A percentile compares a stretch with the other conserved stretches of the same genome.
Conservation (phyloP, 2,888 invertebrate species). For the Philereme vetulata region DNA sequence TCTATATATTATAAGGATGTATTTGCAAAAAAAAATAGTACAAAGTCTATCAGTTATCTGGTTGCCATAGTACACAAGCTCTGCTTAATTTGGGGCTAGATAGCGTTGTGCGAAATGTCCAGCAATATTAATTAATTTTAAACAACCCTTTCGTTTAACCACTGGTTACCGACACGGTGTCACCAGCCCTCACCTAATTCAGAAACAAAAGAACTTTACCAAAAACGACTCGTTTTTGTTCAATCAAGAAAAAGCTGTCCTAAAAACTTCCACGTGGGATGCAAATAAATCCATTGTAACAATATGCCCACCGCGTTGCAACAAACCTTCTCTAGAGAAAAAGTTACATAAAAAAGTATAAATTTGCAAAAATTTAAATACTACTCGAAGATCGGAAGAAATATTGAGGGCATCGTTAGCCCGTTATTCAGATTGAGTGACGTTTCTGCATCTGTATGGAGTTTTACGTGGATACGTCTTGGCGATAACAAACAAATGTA, state of each 20-base stretch:
- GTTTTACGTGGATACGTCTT: slow-evolving; percentile 40
- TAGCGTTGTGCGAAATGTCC: too few species aligned
- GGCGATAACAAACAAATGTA: not conserved
- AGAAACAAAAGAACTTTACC: slow-evolving; percentile 57
- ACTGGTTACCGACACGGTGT: slow-evolving; percentile 33
- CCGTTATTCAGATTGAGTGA: slow-evolving; percentile 69
- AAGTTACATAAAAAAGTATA: slow-evolving; percentile 35
- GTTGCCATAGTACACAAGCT: too few species aligned
- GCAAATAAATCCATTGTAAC: slow-evolving; percentile 72
- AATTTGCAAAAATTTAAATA: slow-evolving; percentile 70
- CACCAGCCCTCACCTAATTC: slow-evolving; percentile 50
- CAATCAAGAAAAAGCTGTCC: slow-evolving; percentile 66
- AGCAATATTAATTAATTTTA: too few species aligned
- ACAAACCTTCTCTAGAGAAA: slow-evolving; percentile 35
- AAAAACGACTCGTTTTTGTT: slow-evolving; percentile 68
- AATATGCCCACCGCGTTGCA: slow-evolving; percentile 69
- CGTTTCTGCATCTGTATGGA: slow-evolving; percentile 49
- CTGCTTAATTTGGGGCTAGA: too few species aligned
- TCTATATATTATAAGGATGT: too few species aligned
- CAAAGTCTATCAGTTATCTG: too few species aligned
- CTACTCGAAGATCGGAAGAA: slow-evolving; percentile 59
- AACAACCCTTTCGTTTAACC: slow-evolving; percentile 11
- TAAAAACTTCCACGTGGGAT: slow-evolving; percentile 68
- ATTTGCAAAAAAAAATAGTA: too few species aligned
- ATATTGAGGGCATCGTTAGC: slow-evolving; percentile 74